A percentile compares a stretch with the other conserved stretches of the same genome.
phyloP scores from a whole-genome alignment of 2,797 vertebrate species.

The Oreochromis mossambicus region DNA sequence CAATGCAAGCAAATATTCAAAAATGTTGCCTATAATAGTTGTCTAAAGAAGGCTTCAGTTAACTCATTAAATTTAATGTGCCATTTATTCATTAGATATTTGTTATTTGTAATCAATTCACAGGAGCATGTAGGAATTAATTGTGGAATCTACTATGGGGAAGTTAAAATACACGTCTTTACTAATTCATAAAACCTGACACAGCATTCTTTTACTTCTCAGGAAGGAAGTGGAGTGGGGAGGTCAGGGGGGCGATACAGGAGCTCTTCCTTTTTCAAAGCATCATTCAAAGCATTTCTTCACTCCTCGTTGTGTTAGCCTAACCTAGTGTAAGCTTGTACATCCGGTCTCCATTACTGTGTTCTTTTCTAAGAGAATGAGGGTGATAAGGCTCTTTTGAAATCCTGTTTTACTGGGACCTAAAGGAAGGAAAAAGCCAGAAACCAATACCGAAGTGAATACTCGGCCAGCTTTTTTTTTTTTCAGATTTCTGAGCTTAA shows the following conservation, averaged over 20 bases:
- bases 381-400: conserved; percentile 60
- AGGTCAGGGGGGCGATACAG: conserved; percentile 56
- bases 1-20: neutral
- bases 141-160: neutral
- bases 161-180: neutral
- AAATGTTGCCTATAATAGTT: neutral
- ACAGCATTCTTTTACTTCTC: conserved; percentile 61
- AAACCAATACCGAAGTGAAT: neutral
- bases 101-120: neutral
- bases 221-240: conserved; percentile 75
- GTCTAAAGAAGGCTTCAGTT: neutral
- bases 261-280: conserved; percentile 69
- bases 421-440: conserved; percentile 12
- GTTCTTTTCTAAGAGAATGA: conserved; percentile 53
- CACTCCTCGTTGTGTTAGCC: conserved; percentile 56
- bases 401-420: conserved; percentile 46
- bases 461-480: neutral
- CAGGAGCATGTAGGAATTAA: neutral
- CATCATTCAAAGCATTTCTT: conserved; percentile 73
- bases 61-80: neutral
- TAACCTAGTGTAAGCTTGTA: conserved; percentile 57
- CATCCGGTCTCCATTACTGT: conserved; percentile 71
- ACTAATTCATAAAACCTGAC: conserved; percentile 63
- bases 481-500: neutral
- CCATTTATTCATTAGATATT: neutral